Evolutionary conservation across 2,797 vertebrate species (phyloP).

Genomic region (Tenualosa thibaudeaui): DNA sequence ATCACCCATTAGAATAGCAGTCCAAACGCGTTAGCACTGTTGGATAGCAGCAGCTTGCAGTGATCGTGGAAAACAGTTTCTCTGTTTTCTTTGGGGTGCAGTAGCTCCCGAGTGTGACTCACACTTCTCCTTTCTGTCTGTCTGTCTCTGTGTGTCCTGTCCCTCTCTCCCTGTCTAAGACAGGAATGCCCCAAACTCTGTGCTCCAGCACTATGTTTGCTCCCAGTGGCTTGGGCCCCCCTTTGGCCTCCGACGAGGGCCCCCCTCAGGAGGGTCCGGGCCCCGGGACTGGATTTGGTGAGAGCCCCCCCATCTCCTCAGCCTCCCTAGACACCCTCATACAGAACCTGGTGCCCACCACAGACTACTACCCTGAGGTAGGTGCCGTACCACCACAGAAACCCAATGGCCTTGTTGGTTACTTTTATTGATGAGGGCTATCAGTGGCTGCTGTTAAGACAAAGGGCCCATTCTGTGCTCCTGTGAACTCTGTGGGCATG

Average conservation of each 20-base stretch:
- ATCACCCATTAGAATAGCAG: not conserved
- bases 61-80: not conserved
- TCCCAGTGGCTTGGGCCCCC: not conserved
- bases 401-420: not conserved
- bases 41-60: not conserved
- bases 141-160: conserved; percentile 32
- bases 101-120: not conserved
- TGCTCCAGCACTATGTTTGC: conserved; percentile 12
- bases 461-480: not conserved
- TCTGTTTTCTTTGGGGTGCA: not conserved
- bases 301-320: conserved; percentile 66
- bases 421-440: not conserved
- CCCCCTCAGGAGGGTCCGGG: conserved; percentile 54
- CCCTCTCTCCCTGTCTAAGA: conserved; percentile 1
- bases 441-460: not conserved
- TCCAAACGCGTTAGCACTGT: not conserved
- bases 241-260: conserved; percentile 55
- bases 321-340: conserved; percentile 93
- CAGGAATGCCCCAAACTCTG: conserved; percentile 15
- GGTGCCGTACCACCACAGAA: conserved; percentile 38
- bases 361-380: conserved; percentile 91
- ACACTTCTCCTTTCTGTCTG: conserved; percentile 36
- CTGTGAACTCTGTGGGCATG: not conserved
- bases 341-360: conserved; percentile 87
- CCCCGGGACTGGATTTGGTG: conserved; percentile 92